These are phyloP conservation scores for Morone saxatilis DNA, from an alignment of 2,113 vertebrate species.

Conservation along the genomic window DNA sequence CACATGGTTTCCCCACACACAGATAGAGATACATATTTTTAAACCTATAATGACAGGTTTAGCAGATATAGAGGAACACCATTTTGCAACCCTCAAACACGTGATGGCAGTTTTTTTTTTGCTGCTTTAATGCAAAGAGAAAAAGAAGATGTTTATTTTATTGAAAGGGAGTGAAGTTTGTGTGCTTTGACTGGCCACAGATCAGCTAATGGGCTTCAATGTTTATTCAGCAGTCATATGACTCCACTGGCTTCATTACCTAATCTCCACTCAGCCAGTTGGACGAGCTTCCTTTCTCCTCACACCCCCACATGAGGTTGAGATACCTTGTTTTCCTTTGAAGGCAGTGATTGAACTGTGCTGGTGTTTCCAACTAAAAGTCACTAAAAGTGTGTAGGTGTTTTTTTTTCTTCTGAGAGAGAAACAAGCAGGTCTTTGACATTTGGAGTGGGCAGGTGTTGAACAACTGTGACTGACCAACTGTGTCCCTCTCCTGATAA, in stretches of 20 bases:
- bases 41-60: background rate
- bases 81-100: background rate
- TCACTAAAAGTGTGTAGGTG: constrained; percentile 12
- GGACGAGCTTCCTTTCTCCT: constrained; percentile 15
- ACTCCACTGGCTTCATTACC: constrained; percentile 24
- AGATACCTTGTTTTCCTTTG: constrained; percentile 12
- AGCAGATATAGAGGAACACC: background rate
- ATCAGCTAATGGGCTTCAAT: constrained; percentile 12
- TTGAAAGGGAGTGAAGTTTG: background rate
- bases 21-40: constrained; percentile 8
- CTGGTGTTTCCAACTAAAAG: background rate
- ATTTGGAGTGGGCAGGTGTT: constrained; percentile 36
- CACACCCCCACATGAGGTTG: background rate
- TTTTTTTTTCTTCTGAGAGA: background rate
- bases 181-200: background rate
- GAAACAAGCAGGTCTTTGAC: constrained; percentile 44
- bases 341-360: background rate
- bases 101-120: background rate
- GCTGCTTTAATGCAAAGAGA: background rate
- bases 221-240: constrained; percentile 57
- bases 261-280: constrained; percentile 29
- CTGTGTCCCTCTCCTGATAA: constrained; percentile 15
- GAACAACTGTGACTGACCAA: constrained; percentile 40
- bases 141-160: background rate
- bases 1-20: constrained; percentile 3